Base-by-base conservation (phyloP, 2,888 invertebrate species). In the Scrobipalpa atriplicella region DNA sequence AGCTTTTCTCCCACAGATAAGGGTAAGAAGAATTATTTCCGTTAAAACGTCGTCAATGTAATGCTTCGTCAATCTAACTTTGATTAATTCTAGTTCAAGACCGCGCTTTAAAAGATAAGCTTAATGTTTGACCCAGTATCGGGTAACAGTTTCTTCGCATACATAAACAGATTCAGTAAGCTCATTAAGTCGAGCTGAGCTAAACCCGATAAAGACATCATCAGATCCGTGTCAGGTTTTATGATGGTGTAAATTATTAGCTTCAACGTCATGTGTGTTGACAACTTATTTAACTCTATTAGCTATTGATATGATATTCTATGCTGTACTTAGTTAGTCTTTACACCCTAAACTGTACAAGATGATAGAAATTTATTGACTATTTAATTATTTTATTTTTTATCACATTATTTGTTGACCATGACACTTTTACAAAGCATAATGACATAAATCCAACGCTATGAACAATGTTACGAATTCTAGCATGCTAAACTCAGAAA, bases 151-250 rank as follows among this genome's bases (percentile, higher is more conserved):
- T 16, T 52, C 41, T 36, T 52, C 36, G 62, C 62, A 62, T 62
- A 41, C 43, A n/a, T 63, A 63, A 63, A 52, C 36, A 38, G 63
- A 52, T 38, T 47, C 29, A 58, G 8, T 47, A 16, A 29, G 38
- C 52, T 63, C 52, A 63, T 63, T 63, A 63, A 63, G 52, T 63
- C 63, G 16, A 52, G 10, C 39, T 61, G 47, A 62, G 47, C 47
- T 43, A 19, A 47, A n/a, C 16, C 36, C 18, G 63, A 63, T 63
- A 10, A 63, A 63, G 63, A 0, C 38, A 38, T 63, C 63, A 63
- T 62, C 47, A 51, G 43, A 47, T 47, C 36, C 29, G 52, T 52
- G 36, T 63, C 51, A 38, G 52, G 10, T 16, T 63, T 63, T 52
- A 63, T 36, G 63, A 63, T 9, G 38, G 2, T 52, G 18, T 63